These are phyloP conservation scores for Haliclona indistincta DNA, from an alignment of 37 sponge, comb jelly and placozoan species.

Conservation along the genomic window DNA sequence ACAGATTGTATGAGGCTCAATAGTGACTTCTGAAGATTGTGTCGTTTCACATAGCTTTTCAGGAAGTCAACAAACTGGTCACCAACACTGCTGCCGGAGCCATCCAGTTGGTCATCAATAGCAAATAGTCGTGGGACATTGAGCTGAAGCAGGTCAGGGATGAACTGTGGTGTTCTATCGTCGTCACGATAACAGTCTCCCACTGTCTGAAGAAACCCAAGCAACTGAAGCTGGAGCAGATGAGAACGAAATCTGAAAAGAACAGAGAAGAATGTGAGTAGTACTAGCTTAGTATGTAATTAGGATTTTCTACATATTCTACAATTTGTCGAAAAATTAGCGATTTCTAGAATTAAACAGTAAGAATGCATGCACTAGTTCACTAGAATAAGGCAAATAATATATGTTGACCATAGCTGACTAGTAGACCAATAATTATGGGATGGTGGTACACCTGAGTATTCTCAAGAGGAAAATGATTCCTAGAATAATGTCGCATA, in stretches of 20 bases:
- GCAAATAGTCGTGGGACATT: conserved; percentile 43
- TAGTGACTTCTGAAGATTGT: conserved; percentile 18
- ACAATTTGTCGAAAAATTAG: too few species aligned
- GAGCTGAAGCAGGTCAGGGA: conserved; percentile 47
- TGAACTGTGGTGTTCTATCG: conserved; percentile 16
- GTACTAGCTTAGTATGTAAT: too few species aligned
- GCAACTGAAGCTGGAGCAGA: conserved; percentile 22
- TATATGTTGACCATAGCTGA: too few species aligned
- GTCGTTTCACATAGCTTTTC: conserved; percentile 17
- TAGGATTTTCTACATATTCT: too few species aligned
- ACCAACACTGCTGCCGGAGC: not conserved
- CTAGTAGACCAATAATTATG: too few species aligned
- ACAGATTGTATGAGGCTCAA: conserved; percentile 7
- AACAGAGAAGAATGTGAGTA: not conserved
- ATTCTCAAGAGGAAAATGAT: too few species aligned
- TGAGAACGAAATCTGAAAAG: conserved; percentile 10
- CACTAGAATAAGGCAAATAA: too few species aligned
- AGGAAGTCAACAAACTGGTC: conserved; percentile 24
- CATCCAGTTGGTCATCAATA: not conserved
- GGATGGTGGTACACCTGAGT: too few species aligned
- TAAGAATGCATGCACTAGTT: too few species aligned
- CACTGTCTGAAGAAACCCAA: conserved; percentile 28
- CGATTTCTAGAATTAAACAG: too few species aligned
- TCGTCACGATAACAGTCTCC: conserved; percentile 23
- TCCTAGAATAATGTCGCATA: too few species aligned